Percentiles rank a stretch among this genome's conserved stretches.
These are phyloP conservation scores for Stomatorhinus ivindoensis DNA, from an alignment of 2,113 vertebrate genomes.

Conservation along the genomic window DNA sequence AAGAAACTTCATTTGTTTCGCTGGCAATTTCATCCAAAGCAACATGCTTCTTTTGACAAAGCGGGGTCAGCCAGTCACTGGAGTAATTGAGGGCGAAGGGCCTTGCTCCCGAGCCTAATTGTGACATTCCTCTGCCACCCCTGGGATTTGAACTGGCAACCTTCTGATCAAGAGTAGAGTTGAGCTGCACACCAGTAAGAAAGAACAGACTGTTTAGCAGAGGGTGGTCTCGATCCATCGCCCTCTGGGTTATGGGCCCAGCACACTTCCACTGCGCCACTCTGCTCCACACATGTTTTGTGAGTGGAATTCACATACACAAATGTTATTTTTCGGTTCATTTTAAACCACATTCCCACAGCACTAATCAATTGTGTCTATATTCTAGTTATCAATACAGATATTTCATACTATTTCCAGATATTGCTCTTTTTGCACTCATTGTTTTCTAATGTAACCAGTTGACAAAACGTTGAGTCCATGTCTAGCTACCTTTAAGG, in stretches of 20 bases:
- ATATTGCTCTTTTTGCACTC: not conserved
- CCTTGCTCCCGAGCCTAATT: not conserved
- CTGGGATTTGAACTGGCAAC: not conserved
- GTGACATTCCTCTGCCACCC: not conserved
- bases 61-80: not conserved
- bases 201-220: not conserved
- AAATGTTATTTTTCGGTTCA: not conserved
- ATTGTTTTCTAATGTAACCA: not conserved
- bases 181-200: not conserved
- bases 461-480: not conserved
- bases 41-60: not conserved
- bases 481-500: not conserved
- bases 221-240: conserved; percentile 49
- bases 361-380: not conserved
- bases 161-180: not conserved
- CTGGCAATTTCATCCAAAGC: not conserved
- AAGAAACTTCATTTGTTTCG: not conserved
- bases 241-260: conserved; percentile 74
- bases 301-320: not conserved
- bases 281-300: conserved; percentile 43
- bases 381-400: not conserved
- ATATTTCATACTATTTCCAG: not conserved
- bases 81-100: not conserved
- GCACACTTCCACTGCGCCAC: conserved; percentile 73
- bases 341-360: not conserved